Percentiles rank a stretch among this genome's conserved stretches.
phyloP scores from a whole-genome alignment of 2,797 vertebrate species.

The Sebastes hubbsi region DNA sequence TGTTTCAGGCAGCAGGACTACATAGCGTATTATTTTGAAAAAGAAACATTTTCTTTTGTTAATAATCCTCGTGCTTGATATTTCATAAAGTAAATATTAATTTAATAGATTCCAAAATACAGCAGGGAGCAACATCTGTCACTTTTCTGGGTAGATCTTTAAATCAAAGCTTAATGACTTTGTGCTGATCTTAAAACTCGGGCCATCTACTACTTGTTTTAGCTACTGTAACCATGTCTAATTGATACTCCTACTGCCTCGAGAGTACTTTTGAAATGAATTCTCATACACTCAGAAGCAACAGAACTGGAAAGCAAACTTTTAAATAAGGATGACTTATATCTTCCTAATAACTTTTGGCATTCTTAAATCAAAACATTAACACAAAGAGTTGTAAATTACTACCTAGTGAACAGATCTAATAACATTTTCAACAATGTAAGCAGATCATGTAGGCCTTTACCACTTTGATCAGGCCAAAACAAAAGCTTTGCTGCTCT shows the following conservation, averaged over 20 bases:
- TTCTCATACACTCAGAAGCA: not conserved
- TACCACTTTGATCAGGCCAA: constrained; percentile 5
- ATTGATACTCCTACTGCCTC: not conserved
- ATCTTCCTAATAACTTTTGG: constrained; percentile 16
- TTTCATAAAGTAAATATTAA: constrained; percentile 2
- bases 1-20: constrained; percentile 15
- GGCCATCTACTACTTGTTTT: not conserved
- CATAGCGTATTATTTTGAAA: not conserved
- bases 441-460: not conserved
- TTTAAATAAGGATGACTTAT: not conserved
- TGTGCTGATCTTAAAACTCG: constrained; percentile 15
- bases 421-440: constrained; percentile 8
- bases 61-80: constrained; percentile 11
- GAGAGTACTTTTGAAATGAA: not conserved
- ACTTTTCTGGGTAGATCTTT: not conserved
- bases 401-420: constrained; percentile 4
- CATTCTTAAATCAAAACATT: constrained; percentile 30
- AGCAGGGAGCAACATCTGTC: constrained; percentile 11
- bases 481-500: not conserved
- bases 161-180: constrained; percentile 1
- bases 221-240: not conserved
- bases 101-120: not conserved
- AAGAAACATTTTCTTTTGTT: not conserved
- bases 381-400: not conserved
- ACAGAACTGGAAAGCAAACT: constrained; percentile 15